These are phyloP conservation scores for Takifugu ocellatus DNA, from an alignment of 2,797 vertebrate genomes.

Conservation along the genomic window DNA sequence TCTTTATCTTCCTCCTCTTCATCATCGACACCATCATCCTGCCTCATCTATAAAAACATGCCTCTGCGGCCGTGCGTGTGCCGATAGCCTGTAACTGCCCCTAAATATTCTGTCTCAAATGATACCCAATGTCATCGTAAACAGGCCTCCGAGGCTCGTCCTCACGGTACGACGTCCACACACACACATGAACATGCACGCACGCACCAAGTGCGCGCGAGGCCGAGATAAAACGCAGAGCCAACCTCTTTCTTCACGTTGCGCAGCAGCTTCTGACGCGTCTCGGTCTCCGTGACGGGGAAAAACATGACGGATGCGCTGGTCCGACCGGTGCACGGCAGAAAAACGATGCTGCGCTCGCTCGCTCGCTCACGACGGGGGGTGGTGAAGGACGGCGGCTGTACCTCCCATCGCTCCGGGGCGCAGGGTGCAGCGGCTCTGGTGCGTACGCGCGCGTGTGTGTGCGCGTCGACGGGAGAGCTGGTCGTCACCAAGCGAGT, in stretches of 20 bases:
- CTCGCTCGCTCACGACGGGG: conserved; percentile 18
- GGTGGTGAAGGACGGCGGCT: conserved; percentile 7
- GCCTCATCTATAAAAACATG: neutral
- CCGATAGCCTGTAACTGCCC: neutral
- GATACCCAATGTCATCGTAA: conserved; percentile 23
- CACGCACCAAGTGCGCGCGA: conserved; percentile 5
- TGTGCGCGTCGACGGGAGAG: too few species aligned
- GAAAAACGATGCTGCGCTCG: conserved; percentile 2
- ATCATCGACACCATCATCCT: conserved; percentile 23
- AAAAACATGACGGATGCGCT: conserved; percentile 55
- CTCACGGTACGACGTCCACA: neutral
- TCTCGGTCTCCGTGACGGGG: conserved; percentile 85
- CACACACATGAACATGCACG: neutral
- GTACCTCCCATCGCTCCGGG: conserved; percentile 74
- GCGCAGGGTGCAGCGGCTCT: conserved; percentile 9
- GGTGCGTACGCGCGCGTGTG: too few species aligned
- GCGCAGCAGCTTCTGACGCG: conserved; percentile 91
- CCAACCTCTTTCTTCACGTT: conserved; percentile 96
- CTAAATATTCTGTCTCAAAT: neutral
- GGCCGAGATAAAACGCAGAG: conserved; percentile 23
- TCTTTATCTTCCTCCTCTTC: conserved; percentile 9
- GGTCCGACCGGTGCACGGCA: conserved; percentile 14
- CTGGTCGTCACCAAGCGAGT: conserved; percentile 4
- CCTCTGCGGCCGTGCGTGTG: too few species aligned
- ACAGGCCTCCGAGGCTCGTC: conserved; percentile 24